These are phyloP conservation scores for Phortica variegata DNA, from an alignment of 1,140 invertebrate genomes.

Conservation along the genomic window DNA sequence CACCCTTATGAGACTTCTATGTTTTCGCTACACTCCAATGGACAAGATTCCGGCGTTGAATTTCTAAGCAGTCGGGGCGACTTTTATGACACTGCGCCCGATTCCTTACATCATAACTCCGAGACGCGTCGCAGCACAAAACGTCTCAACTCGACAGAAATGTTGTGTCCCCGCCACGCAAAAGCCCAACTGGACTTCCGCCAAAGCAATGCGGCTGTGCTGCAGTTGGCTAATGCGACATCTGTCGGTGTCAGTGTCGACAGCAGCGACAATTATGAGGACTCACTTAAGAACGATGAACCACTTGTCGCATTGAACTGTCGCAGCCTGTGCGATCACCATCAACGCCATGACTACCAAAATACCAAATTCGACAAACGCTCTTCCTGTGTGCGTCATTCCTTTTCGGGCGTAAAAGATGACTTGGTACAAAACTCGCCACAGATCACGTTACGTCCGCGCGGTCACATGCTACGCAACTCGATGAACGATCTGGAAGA, in stretches of 20 bases:
- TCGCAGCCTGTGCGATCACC: constrained; percentile 17
- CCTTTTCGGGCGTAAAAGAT: constrained; percentile 54
- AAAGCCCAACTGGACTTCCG: constrained; percentile 42
- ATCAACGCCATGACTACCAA: constrained; percentile 36
- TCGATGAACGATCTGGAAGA: constrained; percentile 55
- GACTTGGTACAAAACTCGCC: constrained; percentile 52
- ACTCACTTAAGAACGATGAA: constrained; percentile 60
- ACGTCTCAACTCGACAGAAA: constrained; percentile 27
- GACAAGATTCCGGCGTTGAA: constrained; percentile 75
- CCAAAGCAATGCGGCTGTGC: constrained; percentile 20
- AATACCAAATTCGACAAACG: constrained; percentile 51
- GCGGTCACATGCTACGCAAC: constrained; percentile 47
- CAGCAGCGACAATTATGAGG: constrained; percentile 65
- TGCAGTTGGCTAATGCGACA: constrained; percentile 9
- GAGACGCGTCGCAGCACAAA: constrained; percentile 17
- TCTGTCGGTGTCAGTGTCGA: constrained; percentile 12
- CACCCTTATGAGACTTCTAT: constrained; percentile 64
- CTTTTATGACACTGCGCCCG: constrained; percentile 66
- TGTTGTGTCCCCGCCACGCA: constrained; percentile 45
- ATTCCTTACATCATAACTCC: constrained; percentile 60
- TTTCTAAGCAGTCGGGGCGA: constrained; percentile 59
- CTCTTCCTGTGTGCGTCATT: constrained; percentile 43
- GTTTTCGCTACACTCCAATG: constrained; percentile 76
- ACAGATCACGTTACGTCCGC: constrained; percentile 42
- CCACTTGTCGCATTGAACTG: constrained; percentile 11